Base-by-base conservation (phyloP, 1,140 invertebrate genomes). In the Euura saliciscinereae region DNA sequence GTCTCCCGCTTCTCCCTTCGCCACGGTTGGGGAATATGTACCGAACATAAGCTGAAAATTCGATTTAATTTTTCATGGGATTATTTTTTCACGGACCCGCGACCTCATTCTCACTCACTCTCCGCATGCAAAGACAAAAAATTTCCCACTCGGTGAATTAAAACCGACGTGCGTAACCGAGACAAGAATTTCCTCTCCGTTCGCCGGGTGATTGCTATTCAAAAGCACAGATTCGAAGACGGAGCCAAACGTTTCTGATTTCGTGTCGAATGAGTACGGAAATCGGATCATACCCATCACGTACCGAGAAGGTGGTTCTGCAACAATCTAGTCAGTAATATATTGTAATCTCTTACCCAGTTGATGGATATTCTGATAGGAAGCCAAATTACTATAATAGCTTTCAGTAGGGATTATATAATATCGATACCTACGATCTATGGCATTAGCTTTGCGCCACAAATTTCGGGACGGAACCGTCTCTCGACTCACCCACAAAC, bases 381-480 rank as follows among this genome's bases (percentile, higher is more conserved):
- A 59, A n/a, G 13, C 8, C 51, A 59, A 59, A 59, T 59, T 59
- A 59, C 51, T 59, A n/a, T 59, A 59, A 59, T 59, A 59, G 51
- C 51, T 59, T 59, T 59, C 51, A n/a, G 4, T 59, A 59, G 8
- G 51, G 51, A 59, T 59, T 59, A 59, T 59, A 59, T n/a, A 59
- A 59, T 59, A 59, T 59, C 51, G 51, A 59, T 59, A 6, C 28
- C 28, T 28, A 28, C 51, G 51, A 59, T 59, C 51, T n/a, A 4
- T n/a, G 51, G 51, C 13, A 59, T 59, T 59, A 59, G 51, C 51
- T 59, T 59, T 59, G 10, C 51, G 13, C 51, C 51, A n/a, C 51
- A 59, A 59, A 59, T 59, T 59, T 2, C 13, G 51, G 51, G 51
- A 3, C 13, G 4, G 13, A n/a, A 59, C 10, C 51, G 51, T 59